Evolutionary conservation across 2,113 vertebrate genomes (phyloP), one percentile per base, ranked within the genome.

Genomic region (Typhlomys cinereus): DNA sequence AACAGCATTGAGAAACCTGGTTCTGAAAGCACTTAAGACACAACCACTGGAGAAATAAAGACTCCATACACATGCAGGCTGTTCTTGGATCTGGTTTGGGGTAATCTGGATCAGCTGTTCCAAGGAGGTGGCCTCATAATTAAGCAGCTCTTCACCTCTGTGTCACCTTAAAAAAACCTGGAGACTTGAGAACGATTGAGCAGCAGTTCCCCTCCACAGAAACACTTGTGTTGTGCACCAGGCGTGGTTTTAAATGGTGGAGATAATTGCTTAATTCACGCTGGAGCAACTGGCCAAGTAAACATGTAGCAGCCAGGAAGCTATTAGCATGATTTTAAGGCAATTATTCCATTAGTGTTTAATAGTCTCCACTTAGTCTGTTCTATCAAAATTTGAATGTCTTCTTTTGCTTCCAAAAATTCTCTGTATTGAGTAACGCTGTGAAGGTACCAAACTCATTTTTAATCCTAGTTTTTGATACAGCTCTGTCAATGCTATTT

Each of bases 341-440:
- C 96, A 97, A 97, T 98, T 97, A 96, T 97, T 97, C 94, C 96
- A 98, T 98, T 97, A 97, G 95, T 93, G 96, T 98, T 97, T 97
- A 97, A 96, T 98, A 97, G 96, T 89, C 93, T 96, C 95, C 96
- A 97, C 97, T 97, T 97, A 97, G 97, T 96, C 91, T 96, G 89
- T 89, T 69, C 84, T 96, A 96, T 96, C 73, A 41, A 95, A 90
- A 82, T 89, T 96, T 96, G 90, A 93, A 85, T 81, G 34, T 78
- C 57, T 94, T 90, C 81, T 89, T 67, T 96, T 96, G 76, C 44
- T 73, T 87, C 69, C 90, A 50, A 89, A 96, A 95, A 88, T 82
- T 82, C 48, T 89, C 71, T 62, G 18, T 84, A 36, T 88, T 90
- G 39, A 94, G 79, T 91, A 91, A 79, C 74, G 34, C 78, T 90